These are phyloP conservation scores for Cerceris ruficornis DNA, from an alignment of 2,888 invertebrate genomes.

Conservation along the genomic window DNA sequence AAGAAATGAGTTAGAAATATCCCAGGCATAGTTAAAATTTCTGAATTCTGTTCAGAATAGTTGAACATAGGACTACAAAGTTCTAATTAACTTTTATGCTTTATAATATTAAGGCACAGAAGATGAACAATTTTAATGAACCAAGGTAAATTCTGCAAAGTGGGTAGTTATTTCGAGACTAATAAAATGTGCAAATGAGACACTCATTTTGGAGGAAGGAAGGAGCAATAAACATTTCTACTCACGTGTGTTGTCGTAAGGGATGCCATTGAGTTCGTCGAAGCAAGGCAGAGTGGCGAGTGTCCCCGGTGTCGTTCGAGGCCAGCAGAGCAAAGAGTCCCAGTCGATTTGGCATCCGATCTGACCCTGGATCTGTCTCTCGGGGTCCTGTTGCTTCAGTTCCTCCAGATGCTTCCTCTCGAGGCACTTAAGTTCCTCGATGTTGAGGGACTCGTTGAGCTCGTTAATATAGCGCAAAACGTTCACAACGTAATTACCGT, in stretches of 20 bases:
- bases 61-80: too few relatives aligned
- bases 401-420: constrained; percentile 44
- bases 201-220: neutral
- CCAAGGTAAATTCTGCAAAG: too few relatives aligned
- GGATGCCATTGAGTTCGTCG: constrained; percentile 89
- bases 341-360: constrained; percentile 87
- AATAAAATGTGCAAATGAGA: neutral
- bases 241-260: constrained; percentile 93
- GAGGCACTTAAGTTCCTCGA: constrained; percentile 67
- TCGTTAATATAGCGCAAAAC: constrained; percentile 70
- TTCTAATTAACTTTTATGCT: too few relatives aligned
- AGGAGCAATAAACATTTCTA: constrained; percentile 69
- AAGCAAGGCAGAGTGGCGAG: constrained; percentile 90
- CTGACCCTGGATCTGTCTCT: constrained; percentile 12
- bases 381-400: constrained; percentile 7
- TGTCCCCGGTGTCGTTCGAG: constrained; percentile 87
- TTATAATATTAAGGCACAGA: too few relatives aligned
- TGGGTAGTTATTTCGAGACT: too few relatives aligned
- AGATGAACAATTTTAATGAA: too few relatives aligned
- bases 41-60: too few relatives aligned
- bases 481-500: constrained; percentile 68
- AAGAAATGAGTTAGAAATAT: too few relatives aligned
- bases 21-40: too few relatives aligned
- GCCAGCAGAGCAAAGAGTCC: constrained; percentile 93
- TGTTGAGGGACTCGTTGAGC: constrained; percentile 66